These are phyloP conservation scores for Gryllus bimaculatus DNA, from an alignment of 1,140 invertebrate species.

Conservation along the genomic window DNA sequence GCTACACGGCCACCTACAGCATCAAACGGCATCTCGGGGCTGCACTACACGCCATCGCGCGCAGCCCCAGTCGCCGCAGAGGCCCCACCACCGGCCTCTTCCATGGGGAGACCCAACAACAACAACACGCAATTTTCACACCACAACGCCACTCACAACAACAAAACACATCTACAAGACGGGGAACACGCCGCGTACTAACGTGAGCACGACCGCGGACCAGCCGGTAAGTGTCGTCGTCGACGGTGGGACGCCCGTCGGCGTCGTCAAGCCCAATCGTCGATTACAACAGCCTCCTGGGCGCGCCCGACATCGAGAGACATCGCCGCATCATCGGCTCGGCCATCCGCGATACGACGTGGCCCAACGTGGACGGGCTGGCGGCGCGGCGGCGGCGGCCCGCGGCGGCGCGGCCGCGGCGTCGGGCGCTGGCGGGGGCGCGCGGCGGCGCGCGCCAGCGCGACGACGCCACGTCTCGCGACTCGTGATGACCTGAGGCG, in stretches of 20 bases:
- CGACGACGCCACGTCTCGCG: neutral
- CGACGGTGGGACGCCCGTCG: conserved; percentile 27
- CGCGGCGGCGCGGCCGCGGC: neutral
- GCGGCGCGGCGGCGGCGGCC: no score
- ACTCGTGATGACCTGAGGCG: neutral
- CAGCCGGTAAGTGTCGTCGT: conserved; percentile 32
- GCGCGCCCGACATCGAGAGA: conserved; percentile 66
- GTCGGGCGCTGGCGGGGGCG: no score
- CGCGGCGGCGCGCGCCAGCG: no score
- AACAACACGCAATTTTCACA: conserved; percentile 40
- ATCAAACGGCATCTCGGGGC: conserved; percentile 78
- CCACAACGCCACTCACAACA: conserved; percentile 35
- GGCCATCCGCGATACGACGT: conserved; percentile 80
- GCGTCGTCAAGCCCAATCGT: conserved; percentile 38
- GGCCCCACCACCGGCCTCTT: conserved; percentile 34
- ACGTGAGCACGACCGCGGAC: conserved; percentile 23
- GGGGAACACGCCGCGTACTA: conserved; percentile 16
- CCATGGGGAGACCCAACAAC: conserved; percentile 52
- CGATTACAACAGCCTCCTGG: conserved; percentile 39
- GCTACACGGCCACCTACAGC: conserved; percentile 69
- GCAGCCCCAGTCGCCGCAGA: conserved; percentile 33
- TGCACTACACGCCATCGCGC: conserved; percentile 74
- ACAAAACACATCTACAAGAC: conserved; percentile 28
- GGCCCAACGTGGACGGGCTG: conserved; percentile 36
- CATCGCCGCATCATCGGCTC: conserved; percentile 80